phyloP scores from a whole-genome alignment of 2,888 invertebrate genomes.

The Hydrotaea diabolus region DNA sequence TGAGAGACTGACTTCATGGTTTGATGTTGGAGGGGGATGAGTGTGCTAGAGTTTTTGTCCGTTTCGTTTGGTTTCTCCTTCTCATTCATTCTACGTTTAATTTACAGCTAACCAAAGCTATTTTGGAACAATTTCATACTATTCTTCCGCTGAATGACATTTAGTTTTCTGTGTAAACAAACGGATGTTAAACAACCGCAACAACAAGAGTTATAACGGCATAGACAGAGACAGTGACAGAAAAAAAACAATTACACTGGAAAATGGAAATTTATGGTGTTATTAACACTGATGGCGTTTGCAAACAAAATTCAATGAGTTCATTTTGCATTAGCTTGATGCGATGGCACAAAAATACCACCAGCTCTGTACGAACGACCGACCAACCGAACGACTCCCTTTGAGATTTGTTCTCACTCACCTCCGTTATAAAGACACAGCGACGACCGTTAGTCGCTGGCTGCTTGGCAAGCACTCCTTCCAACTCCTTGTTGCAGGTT shows the following conservation, averaged over 20 bases:
- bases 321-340: neutral
- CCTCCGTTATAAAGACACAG: slow-evolving; percentile 44
- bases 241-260: neutral
- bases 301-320: slow-evolving; percentile 21
- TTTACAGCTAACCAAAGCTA: slow-evolving; percentile 45
- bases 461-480: neutral
- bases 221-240: neutral
- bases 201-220: too few relatives aligned
- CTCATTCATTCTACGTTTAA: slow-evolving; percentile 14
- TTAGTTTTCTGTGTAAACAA: slow-evolving; percentile 12
- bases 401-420: slow-evolving; percentile 50
- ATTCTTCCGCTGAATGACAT: neutral
- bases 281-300: slow-evolving; percentile 17
- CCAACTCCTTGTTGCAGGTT: neutral
- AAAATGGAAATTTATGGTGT: slow-evolving; percentile 16
- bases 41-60: slow-evolving; percentile 1
- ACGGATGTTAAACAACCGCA: neutral
- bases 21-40: neutral
- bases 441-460: slow-evolving; percentile 42
- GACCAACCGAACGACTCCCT: neutral
- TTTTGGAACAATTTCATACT: slow-evolving; percentile 39
- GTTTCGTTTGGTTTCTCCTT: slow-evolving; percentile 12
- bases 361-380: neutral
- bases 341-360: neutral
- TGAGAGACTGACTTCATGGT: neutral